Percentiles rank a stretch among this genome's conserved stretches.
phyloP scores from a whole-genome alignment of 1,140 invertebrate genomes.

The Drosophila rhopaloa region DNA sequence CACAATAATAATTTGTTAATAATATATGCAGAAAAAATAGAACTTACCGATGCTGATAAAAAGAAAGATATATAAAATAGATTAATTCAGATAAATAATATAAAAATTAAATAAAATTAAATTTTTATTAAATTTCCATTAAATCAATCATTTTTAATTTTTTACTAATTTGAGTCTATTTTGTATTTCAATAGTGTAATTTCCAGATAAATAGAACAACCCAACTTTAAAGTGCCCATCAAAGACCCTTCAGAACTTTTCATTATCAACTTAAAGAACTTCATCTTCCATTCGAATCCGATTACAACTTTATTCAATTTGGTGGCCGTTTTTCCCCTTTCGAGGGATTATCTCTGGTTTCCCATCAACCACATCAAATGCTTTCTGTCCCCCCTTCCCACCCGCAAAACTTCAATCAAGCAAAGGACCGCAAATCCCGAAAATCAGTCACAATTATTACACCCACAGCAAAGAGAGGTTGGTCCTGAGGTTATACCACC shows the following conservation, averaged over 20 bases:
- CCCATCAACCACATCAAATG: slow-evolving; percentile 42
- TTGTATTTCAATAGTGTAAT: background rate
- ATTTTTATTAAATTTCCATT: too few species aligned
- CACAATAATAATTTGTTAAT: too few species aligned
- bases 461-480: slow-evolving; percentile 11
- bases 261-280: background rate
- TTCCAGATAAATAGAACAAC: background rate
- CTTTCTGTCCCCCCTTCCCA: slow-evolving; percentile 6
- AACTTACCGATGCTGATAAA: too few species aligned
- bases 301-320: slow-evolving; percentile 32
- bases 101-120: too few species aligned
- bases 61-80: too few species aligned
- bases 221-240: too few species aligned
- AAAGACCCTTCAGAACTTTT: background rate
- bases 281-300: background rate
- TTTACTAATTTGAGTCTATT: too few species aligned
- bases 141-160: too few species aligned
- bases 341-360: slow-evolving; percentile 10
- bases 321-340: background rate
- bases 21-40: too few species aligned
- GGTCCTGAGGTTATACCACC: slow-evolving; percentile 21
- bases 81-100: too few species aligned
- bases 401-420: slow-evolving; percentile 55
- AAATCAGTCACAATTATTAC: slow-evolving; percentile 77
- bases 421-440: slow-evolving; percentile 44